Percentiles rank a stretch among this genome's conserved stretches.
These are phyloP conservation scores for Stichopus horrens DNA, from an alignment of 53 echinoderm and acorn worm genomes.

Conservation along the genomic window DNA sequence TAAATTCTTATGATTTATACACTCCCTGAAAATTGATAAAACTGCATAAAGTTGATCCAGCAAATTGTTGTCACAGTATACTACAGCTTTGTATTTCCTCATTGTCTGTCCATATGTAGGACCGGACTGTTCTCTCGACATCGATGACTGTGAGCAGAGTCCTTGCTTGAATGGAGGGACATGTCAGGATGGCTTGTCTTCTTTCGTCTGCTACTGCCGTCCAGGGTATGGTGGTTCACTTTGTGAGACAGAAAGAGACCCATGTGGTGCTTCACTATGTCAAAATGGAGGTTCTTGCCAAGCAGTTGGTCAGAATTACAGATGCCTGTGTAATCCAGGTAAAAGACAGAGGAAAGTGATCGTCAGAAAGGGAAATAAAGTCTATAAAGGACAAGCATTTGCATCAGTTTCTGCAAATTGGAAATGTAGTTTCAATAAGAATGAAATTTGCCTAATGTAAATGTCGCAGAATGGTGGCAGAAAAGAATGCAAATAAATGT, in stretches of 20 bases:
- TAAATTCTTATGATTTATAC: no score
- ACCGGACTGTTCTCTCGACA: constrained; percentile 55
- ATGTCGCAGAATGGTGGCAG: no score
- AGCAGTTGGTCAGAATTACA: background rate
- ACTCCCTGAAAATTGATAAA: no score
- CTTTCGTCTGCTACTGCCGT: constrained; percentile 60
- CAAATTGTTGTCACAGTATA: no score
- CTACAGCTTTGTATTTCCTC: no score
- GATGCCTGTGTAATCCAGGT: constrained; percentile 35
- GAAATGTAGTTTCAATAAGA: no score
- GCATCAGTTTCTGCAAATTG: no score
- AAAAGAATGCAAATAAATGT: no score
- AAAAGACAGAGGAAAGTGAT: background rate
- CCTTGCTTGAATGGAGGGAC: constrained; percentile 55
- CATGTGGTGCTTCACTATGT: constrained; percentile 36
- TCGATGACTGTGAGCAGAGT: constrained; percentile 57
- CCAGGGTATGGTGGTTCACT: constrained; percentile 53
- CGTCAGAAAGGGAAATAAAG: no score
- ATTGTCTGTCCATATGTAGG: constrained; percentile 15
- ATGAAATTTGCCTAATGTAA: no score
- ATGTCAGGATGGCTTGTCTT: constrained; percentile 54
- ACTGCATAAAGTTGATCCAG: no score
- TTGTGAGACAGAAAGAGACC: constrained; percentile 56
- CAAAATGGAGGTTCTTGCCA: constrained; percentile 39
- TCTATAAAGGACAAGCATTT: no score